Base-by-base conservation (phyloP, 2,888 invertebrate species). In the Aelia acuminata region DNA sequence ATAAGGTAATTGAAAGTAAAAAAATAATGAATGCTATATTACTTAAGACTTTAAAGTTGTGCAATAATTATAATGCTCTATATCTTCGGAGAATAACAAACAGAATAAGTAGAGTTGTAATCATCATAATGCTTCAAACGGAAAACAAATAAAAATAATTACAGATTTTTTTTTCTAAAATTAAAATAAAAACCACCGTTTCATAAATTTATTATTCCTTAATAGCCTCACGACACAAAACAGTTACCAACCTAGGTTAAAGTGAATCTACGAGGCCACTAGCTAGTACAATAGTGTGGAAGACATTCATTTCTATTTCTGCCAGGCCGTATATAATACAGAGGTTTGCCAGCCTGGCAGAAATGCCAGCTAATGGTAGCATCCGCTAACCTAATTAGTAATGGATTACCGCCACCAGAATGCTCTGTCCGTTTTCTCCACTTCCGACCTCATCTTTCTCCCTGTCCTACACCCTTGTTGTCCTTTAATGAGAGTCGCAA, bases 401-500 rank as follows among this genome's bases (percentile, higher is more conserved):
- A 80, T 80, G 80, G 80, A 80, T 80, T 43, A 80, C 80, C 15
- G 80, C 43, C 43, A 80, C 80, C 43, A 80, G 80, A 80, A 47
- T 80, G 43, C 80, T 80, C 80, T 80, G 80, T n/a, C 43, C n/a
- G 13, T 47, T 47, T n/a, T 80, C 43, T 80, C 80, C 20, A 10
- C 80, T 35, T 70, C 63, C 63, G 63, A 70, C 63, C 63, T 70
- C 63, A 70, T 70, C 63, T 70, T 35, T 70, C 63, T 70, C 63
- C 5, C 63, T 31, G 18, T 18, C 8, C 31, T 47, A 39, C 43
- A 7, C 43, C 22, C 5, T 47, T n/a, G 80, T 80, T 80, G 80
- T 47, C 43, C 80, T 47, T 80, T 80, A 80, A 80, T 80, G 80
- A 80, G 80, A 43, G 80, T 43, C 80, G 80, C 80, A 80, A 39